phyloP scores from a whole-genome alignment of 2,888 invertebrate species.

The Parnassius apollo region DNA sequence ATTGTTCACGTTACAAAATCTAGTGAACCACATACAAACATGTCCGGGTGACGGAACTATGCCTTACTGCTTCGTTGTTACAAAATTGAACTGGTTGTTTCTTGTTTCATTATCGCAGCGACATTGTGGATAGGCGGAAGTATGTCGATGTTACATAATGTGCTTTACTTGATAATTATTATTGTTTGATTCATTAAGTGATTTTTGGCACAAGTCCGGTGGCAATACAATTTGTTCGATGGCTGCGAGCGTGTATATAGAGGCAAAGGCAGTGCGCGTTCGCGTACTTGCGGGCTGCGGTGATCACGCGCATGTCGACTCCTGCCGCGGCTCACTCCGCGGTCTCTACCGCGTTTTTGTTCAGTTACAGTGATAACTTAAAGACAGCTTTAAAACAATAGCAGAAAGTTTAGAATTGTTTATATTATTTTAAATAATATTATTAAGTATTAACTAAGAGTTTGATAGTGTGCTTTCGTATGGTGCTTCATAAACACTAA shows the following conservation, averaged over 20 bases:
- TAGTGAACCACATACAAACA: conserved; percentile 3
- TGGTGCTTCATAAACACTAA: conserved; percentile 30
- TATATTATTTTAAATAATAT: not conserved
- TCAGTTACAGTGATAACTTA: conserved; percentile 27
- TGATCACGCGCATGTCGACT: conserved; percentile 42
- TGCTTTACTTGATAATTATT: conserved; percentile 21
- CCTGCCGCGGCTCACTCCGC: conserved; percentile 40
- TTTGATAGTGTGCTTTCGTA: conserved; percentile 17
- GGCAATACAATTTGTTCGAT: conserved; percentile 8
- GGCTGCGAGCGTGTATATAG: conserved; percentile 49
- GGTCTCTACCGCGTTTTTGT: conserved; percentile 32
- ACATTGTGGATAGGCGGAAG: conserved; percentile 18
- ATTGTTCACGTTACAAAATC: conserved; percentile 15
- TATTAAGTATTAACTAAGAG: not conserved
- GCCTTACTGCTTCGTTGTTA: conserved; percentile 1
- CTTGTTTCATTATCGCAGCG: conserved; percentile 9
- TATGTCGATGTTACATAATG: conserved; percentile 16
- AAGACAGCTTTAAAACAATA: not conserved
- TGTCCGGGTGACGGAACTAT: conserved; percentile 13
- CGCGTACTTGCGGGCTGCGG: conserved; percentile 55
- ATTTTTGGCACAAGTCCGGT: conserved; percentile 12
- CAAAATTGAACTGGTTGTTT: conserved; percentile 15
- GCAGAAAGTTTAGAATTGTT: not conserved
- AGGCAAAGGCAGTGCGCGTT: conserved; percentile 52
- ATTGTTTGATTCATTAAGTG: conserved; percentile 21